Percentiles rank a stretch among this genome's conserved stretches.
These are phyloP conservation scores for Caenorhabditis latens DNA, from an alignment of 1,140 invertebrate genomes.

Conservation along the genomic window DNA sequence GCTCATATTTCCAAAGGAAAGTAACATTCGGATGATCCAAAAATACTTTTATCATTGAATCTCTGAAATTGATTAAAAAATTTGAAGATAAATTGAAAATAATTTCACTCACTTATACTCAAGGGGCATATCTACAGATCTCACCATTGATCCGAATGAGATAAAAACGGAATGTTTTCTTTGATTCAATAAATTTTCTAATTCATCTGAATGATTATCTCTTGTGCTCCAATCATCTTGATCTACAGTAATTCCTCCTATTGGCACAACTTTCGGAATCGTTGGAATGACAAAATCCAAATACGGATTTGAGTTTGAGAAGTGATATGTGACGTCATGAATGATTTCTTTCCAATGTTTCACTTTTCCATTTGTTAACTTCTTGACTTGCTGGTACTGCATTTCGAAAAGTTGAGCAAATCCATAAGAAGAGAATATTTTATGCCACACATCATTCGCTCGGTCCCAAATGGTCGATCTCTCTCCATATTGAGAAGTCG, in stretches of 20 bases:
- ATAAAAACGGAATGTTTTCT: constrained; percentile 11
- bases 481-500: neutral
- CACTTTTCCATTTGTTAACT: constrained; percentile 13
- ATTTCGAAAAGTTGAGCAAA: constrained; percentile 6
- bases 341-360: constrained; percentile 43
- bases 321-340: constrained; percentile 46
- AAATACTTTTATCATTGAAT: neutral
- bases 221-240: neutral
- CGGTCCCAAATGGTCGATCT: constrained; percentile 1
- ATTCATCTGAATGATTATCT: neutral
- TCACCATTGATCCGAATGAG: constrained; percentile 10
- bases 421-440: neutral
- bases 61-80: neutral
- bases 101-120: neutral
- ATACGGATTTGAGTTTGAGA: constrained; percentile 18
- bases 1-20: neutral
- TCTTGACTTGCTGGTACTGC: neutral
- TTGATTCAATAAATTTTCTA: neutral
- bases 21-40: neutral
- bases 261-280: constrained; percentile 20
- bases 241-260: constrained; percentile 17
- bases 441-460: constrained; percentile 16
- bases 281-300: constrained; percentile 38
- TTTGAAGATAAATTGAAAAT: neutral
- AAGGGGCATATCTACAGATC: neutral